Conservation (phyloP, 2,797 vertebrate genomes). For the Allenopithecus nigroviridis region DNA sequence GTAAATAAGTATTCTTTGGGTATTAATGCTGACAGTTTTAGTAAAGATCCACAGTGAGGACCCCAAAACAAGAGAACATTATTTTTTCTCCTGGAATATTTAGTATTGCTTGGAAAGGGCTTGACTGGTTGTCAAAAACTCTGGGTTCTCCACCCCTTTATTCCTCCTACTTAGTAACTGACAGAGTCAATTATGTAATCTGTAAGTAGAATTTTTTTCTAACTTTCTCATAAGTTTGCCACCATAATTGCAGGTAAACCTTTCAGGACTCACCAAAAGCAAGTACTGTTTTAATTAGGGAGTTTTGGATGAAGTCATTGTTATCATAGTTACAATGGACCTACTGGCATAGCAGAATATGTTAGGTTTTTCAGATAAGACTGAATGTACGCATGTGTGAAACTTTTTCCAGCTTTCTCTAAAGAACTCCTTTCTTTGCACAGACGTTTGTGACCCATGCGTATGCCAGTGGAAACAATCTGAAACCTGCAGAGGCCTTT, state of each 20-base stretch:
- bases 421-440: not conserved
- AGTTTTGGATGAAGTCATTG: not conserved
- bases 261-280: not conserved
- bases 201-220: not conserved
- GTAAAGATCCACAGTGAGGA: not conserved
- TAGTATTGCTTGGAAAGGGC: not conserved
- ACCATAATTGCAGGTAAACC: not conserved
- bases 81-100: not conserved
- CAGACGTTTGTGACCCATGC: conserved; percentile 94
- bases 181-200: conserved; percentile 1
- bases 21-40: not conserved
- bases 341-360: too few species aligned
- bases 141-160: not conserved
- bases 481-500: conserved; percentile 92
- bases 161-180: not conserved
- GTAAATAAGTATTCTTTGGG: not conserved
- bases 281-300: not conserved
- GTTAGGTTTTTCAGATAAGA: not conserved
- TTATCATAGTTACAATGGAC: not conserved
- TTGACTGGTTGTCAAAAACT: not conserved
- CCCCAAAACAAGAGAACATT: not conserved
- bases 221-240: not conserved
- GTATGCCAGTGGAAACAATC: conserved; percentile 76
- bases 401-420: not conserved
- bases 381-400: not conserved